Evolutionary conservation across 2,797 vertebrate species (phyloP), one percentile per base, ranked within the genome.

Genomic region (Glossophaga mutica): DNA sequence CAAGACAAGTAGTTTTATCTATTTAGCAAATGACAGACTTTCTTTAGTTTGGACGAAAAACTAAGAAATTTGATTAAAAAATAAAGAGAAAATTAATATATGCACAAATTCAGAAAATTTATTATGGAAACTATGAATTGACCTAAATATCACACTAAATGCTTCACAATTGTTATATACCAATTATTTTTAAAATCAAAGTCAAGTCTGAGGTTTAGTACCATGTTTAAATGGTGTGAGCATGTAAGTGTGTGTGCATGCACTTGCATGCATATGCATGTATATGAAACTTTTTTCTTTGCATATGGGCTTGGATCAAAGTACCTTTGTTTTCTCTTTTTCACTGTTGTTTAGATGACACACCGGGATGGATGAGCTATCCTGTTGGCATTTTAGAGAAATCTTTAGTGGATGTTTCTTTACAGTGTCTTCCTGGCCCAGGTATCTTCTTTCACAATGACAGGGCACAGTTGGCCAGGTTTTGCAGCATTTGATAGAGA

Each of bases 401-500:
- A 83, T 87, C 48, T 83, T 73, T 0, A 73, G 39, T 12, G 1
- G 0, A 0, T 42, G 34, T 50, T 93, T 96, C 52, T 96, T 70
- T 48, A 2, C 32, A 92, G 3, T 7, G 19, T 65, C 71, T 95
- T 92, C 92, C 70, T 92, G n/a, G 39, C 57, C 62, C 21, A 15
- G 59, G 44, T 87, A 86, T 44, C 62, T 44, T 79, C 2, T 12
- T 21, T 68, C n/a, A 5, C 84, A 73, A 67, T 9, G 55, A 29
- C 67, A 50, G 16, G 48, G 9, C 22, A 46, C 18, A 37, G n/a
- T 2, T 2, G 34, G n/a, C 22, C 68, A 88, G 52, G 79, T 91
- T 79, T 79, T 14, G 44, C 6, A 91, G 29, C 9, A 34, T 78
- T 96, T 91, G 94, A 22, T 39, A 93, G 94, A 97, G 67, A 88